Percentiles rank a stretch among this genome's conserved stretches.
These are phyloP conservation scores for Macroteleia sp. DNA, from an alignment of 2,888 invertebrate species.

Conservation along the genomic window DNA sequence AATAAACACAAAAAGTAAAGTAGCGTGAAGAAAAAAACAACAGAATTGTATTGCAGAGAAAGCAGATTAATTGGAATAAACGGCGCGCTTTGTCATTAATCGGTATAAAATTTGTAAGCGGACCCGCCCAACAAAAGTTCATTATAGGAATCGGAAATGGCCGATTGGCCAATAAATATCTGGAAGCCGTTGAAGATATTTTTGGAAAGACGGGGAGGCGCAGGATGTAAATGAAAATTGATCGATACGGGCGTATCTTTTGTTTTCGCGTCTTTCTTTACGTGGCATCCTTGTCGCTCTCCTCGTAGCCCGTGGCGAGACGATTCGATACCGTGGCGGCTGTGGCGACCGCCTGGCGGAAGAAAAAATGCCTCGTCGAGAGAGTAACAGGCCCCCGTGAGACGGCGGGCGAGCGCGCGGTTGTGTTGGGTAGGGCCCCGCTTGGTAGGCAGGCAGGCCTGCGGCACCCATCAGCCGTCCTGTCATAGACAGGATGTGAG, in stretches of 20 bases:
- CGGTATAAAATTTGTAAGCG: constrained; percentile 26
- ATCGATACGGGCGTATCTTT: constrained; percentile 60
- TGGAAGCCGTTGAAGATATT: constrained; percentile 36
- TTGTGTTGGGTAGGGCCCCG: constrained; percentile 72
- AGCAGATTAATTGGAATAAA: constrained; percentile 19
- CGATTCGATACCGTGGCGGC: constrained; percentile 72
- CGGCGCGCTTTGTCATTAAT: constrained; percentile 35
- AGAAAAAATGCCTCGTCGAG: constrained; percentile 70
- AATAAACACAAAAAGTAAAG: background rate
- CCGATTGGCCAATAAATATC: constrained; percentile 40
- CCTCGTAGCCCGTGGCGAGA: constrained; percentile 63
- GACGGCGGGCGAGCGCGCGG: constrained; percentile 66
- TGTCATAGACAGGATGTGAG: constrained; percentile 83
- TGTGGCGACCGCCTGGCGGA: constrained; percentile 68
- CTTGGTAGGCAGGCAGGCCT: constrained; percentile 68
- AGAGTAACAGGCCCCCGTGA: constrained; percentile 80
- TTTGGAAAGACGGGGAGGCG: constrained; percentile 7
- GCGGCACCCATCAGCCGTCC: constrained; percentile 80
- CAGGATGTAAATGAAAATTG: constrained; percentile 59
- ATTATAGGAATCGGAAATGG: constrained; percentile 43
- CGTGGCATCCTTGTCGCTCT: constrained; percentile 10
- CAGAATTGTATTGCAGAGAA: background rate
- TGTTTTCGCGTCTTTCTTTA: constrained; percentile 46
- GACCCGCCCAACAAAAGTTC: constrained; percentile 39
- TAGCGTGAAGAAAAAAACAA: background rate